Percentiles rank a stretch among this genome's conserved stretches.
These are phyloP conservation scores for Protophormia terraenovae DNA, from an alignment of 2,888 invertebrate species.

Conservation along the genomic window DNA sequence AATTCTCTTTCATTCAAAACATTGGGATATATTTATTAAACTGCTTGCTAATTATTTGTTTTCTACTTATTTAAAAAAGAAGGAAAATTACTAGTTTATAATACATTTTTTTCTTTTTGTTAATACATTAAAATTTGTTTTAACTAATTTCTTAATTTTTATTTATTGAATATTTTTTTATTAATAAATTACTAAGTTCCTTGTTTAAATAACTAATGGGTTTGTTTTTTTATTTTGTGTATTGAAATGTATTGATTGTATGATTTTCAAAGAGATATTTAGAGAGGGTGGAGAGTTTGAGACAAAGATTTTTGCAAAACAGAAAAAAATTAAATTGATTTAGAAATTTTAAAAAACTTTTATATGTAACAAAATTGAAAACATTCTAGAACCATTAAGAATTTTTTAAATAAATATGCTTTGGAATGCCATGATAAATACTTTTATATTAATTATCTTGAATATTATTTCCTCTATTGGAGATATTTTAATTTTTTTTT, in stretches of 20 bases:
- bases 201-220: conserved; percentile 45
- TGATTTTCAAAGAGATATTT: background rate
- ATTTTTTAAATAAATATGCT: too few relatives aligned
- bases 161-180: background rate
- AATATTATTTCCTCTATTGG: too few relatives aligned
- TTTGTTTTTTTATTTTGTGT: conserved; percentile 30
- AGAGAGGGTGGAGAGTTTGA: too few relatives aligned
- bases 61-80: background rate
- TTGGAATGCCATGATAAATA: too few relatives aligned
- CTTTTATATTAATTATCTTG: too few relatives aligned
- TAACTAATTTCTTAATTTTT: conserved; percentile 42
- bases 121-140: conserved; percentile 50
- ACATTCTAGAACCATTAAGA: too few relatives aligned
- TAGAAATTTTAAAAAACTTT: too few relatives aligned
- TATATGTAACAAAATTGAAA: too few relatives aligned
- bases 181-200: conserved; percentile 49
- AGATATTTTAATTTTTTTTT: too few relatives aligned
- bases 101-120: conserved; percentile 7
- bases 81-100: background rate
- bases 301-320: too few relatives aligned
- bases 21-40: conserved; percentile 19
- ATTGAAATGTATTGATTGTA: conserved; percentile 56
- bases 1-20: conserved; percentile 17
- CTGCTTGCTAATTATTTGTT: conserved; percentile 46
- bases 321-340: too few relatives aligned